Conservation (phyloP, 2,888 invertebrate species). For the Ganaspis brasiliensis region DNA sequence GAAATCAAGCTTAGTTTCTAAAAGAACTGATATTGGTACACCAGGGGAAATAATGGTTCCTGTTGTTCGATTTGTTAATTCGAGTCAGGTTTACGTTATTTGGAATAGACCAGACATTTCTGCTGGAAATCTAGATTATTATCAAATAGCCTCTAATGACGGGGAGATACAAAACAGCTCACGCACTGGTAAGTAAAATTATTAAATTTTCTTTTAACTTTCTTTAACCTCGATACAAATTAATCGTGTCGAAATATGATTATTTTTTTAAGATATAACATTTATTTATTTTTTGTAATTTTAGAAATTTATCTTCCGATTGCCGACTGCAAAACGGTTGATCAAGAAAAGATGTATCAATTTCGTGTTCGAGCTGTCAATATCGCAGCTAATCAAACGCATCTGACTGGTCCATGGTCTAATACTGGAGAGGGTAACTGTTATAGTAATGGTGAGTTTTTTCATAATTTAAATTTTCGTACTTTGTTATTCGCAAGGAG, state of each 20-base stretch:
- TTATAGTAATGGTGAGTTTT: constrained; percentile 73
- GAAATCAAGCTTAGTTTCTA: constrained; percentile 81
- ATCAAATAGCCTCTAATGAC: constrained; percentile 81
- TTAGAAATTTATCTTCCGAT: constrained; percentile 74
- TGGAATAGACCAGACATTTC: constrained; percentile 81
- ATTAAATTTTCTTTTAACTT: too few species aligned
- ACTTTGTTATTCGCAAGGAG: too few species aligned
- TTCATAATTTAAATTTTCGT: constrained; percentile 41
- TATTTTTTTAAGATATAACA: constrained; percentile 4
- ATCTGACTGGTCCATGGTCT: constrained; percentile 80
- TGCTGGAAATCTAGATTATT: constrained; percentile 81
- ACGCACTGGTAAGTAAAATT: constrained; percentile 64
- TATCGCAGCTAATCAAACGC: constrained; percentile 66
- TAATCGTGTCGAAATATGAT: too few species aligned
- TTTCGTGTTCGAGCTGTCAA: constrained; percentile 80
- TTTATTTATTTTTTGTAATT: constrained; percentile 6
- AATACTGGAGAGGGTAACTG: constrained; percentile 78
- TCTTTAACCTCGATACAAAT: too few species aligned
- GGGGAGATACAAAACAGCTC: constrained; percentile 72
- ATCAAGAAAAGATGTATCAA: constrained; percentile 70
- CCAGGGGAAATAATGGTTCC: constrained; percentile 81
- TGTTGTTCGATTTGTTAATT: constrained; percentile 79
- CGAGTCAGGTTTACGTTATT: constrained; percentile 79
- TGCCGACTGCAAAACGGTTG: constrained; percentile 76
- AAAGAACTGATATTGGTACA: constrained; percentile 85